Evolutionary conservation across 2,797 vertebrate species (phyloP).

Genomic region (Leptoclinus maculatus): DNA sequence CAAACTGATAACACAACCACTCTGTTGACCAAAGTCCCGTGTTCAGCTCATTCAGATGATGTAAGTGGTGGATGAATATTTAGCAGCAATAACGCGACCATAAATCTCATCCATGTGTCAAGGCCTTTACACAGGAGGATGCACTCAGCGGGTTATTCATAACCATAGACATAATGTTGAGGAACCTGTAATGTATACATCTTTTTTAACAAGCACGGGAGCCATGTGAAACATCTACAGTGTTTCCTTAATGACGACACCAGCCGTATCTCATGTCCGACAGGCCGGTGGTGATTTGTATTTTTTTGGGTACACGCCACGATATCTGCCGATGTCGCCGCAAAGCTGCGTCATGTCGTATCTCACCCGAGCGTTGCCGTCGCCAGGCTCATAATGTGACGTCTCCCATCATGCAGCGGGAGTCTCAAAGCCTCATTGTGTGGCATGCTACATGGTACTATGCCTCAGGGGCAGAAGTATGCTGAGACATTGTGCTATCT

Average conservation of each 20-base stretch:
- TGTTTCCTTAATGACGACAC: slow-evolving; percentile 35
- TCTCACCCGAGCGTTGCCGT: slow-evolving; percentile 20
- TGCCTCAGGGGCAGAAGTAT: slow-evolving; percentile 25
- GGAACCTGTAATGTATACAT: slow-evolving; percentile 44
- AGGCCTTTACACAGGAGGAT: slow-evolving; percentile 48
- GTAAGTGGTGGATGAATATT: slow-evolving; percentile 53
- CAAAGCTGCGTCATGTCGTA: slow-evolving; percentile 26
- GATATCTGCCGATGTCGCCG: slow-evolving; percentile 39
- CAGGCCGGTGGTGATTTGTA: not conserved
- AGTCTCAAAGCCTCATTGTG: slow-evolving; percentile 33
- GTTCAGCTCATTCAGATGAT: slow-evolving; percentile 20
- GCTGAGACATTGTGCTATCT: slow-evolving; percentile 17
- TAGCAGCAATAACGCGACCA: slow-evolving; percentile 21
- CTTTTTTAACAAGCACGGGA: slow-evolving; percentile 22
- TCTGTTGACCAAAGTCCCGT: slow-evolving; percentile 8
- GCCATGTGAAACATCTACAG: slow-evolving; percentile 36
- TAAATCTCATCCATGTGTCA: slow-evolving; percentile 53
- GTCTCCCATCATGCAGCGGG: slow-evolving; percentile 56
- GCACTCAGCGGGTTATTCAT: slow-evolving; percentile 47
- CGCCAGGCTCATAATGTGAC: slow-evolving; percentile 30
- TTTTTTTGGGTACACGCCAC: not conserved
- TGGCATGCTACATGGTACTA: slow-evolving; percentile 1
- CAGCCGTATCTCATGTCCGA: slow-evolving; percentile 19
- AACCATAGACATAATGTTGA: slow-evolving; percentile 37
- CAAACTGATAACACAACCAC: not conserved